Evolutionary conservation across 2,113 vertebrate genomes (phyloP).

Genomic region (Felis chaus): DNA sequence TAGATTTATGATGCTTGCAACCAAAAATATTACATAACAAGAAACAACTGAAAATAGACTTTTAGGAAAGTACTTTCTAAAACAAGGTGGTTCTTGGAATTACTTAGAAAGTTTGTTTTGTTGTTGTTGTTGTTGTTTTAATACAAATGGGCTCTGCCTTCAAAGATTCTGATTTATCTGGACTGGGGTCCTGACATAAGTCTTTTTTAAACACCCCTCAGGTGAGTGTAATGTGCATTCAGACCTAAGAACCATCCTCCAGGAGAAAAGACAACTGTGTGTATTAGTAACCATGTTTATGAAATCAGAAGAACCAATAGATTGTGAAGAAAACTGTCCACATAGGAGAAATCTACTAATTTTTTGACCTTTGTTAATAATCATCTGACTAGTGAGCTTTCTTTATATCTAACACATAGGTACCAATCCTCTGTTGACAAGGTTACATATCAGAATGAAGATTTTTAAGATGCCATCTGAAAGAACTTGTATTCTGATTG

Average conservation of each 20-base stretch:
- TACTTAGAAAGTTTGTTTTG: background rate
- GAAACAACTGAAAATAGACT: background rate
- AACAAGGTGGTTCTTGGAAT: background rate
- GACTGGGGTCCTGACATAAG: fast-evolving
- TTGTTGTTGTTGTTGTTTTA: background rate
- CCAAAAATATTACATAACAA: background rate
- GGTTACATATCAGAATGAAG: background rate
- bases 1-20: background rate
- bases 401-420: background rate
- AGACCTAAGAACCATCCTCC: background rate
- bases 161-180: background rate
- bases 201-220: background rate
- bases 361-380: background rate
- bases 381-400: background rate
- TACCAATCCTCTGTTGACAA: background rate
- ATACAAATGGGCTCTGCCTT: background rate
- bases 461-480: background rate
- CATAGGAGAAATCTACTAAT: background rate
- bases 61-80: background rate
- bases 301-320: background rate
- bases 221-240: background rate
- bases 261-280: background rate
- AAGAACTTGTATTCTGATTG: background rate
- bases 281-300: background rate
- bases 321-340: background rate